Evolutionary conservation across 2,113 vertebrate species (phyloP), one percentile per base, ranked within the genome.

Genomic region (Rhineura floridana): DNA sequence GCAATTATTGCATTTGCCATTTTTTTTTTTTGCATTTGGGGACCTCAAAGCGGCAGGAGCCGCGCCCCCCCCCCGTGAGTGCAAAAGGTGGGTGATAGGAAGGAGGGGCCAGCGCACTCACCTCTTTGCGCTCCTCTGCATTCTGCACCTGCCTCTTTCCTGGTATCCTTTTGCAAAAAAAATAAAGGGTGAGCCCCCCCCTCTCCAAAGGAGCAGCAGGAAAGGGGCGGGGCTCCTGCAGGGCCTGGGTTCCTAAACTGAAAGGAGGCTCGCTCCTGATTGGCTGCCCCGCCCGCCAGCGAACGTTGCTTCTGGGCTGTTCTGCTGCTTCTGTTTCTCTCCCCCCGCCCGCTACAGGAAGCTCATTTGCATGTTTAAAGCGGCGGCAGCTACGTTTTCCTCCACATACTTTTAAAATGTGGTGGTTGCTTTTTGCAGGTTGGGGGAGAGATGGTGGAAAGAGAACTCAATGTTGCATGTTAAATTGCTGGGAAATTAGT

Each of bases 321-420:
- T 13, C 28, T 28, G 21, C 21, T 36, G 62, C 25, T 65, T 12
- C 33, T 6, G 19, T 69, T 30, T 36, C 30, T n/a, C 36, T 6
- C 44, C 3, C 46, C 12, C 15, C 42, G 0, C 10, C 85, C 1
- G 2, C 12, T 6, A 39, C 39, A 9, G 15, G 84, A 48, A 21
- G 0, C 11, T 33, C 4, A 87, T 87, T 91, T 91, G 77, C 88
- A 90, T 92, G 11, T 88, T 90, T 92, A 92, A 90, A 92, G 82
- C 0, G 59, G 50, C 42, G 42, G 88, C n/a, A 12, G 1, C 69
- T 6, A 13, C 52, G 15, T 44, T n/a, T 19, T 36, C 23, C 25
- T 19, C 42, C 44, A n/a, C 25, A 30, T 67, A 67, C 25, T 30
- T 30, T 67, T 67, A 30, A 63, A 23, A 63, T 63, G 30, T 30